phyloP scores from a whole-genome alignment of 2,888 invertebrate genomes.

The Andrena bicolor region DNA sequence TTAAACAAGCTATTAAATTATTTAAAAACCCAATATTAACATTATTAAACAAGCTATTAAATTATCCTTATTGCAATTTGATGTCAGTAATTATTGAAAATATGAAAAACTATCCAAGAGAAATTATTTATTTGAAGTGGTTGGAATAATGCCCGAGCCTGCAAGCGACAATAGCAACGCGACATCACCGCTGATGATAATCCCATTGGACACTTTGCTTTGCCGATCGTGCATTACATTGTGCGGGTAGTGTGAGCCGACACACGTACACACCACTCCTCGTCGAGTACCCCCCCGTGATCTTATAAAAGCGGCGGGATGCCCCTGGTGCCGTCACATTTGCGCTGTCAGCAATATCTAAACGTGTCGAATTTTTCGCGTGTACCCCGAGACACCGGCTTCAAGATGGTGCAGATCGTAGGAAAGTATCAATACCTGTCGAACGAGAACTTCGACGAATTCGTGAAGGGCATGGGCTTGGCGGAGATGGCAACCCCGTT shows the following conservation, averaged over 20 bases:
- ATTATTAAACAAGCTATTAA: too few species aligned
- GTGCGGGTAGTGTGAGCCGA: constrained; percentile 17
- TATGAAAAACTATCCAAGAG: too few species aligned
- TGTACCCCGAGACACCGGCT: not conserved
- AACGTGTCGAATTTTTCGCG: constrained; percentile 6
- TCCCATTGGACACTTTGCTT: constrained; percentile 64
- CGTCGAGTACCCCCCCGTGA: constrained; percentile 44
- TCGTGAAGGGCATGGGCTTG: constrained; percentile 78
- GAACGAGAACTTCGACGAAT: constrained; percentile 82
- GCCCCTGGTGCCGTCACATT: constrained; percentile 20
- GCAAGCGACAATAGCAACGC: constrained; percentile 46
- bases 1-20: too few species aligned
- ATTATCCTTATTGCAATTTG: too few species aligned
- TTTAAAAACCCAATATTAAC: too few species aligned
- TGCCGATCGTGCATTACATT: constrained; percentile 60
- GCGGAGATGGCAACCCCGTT: constrained; percentile 74
- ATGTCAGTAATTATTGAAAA: too few species aligned
- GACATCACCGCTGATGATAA: constrained; percentile 59
- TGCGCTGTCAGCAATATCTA: constrained; percentile 24
- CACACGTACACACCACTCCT: constrained; percentile 5
- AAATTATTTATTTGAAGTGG: too few species aligned
- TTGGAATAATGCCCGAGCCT: too few species aligned
- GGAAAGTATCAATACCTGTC: constrained; percentile 82
- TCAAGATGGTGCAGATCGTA: constrained; percentile 80
- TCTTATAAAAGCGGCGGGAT: constrained; percentile 67